These are phyloP conservation scores for Marmota flaviventris DNA, from an alignment of 2,113 vertebrate species.

Conservation along the genomic window DNA sequence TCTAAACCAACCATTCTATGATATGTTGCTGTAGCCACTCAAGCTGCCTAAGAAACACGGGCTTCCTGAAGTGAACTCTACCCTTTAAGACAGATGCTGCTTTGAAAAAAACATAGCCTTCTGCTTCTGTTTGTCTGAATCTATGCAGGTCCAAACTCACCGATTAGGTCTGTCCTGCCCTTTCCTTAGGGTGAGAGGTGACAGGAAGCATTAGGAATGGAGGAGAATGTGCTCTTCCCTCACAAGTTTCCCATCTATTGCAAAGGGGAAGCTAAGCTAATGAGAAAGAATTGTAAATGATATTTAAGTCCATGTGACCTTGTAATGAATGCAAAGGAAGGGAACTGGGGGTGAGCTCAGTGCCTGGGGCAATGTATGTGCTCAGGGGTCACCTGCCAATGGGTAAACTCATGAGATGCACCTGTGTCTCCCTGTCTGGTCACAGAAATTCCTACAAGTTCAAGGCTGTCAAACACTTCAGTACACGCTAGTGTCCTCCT, in stretches of 20 bases:
- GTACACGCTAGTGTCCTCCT: rapidly evolving
- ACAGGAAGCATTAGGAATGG: neutral
- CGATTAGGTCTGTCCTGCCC: neutral
- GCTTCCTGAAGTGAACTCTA: neutral
- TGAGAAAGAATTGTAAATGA: neutral
- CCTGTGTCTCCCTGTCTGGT: neutral
- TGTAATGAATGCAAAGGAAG: neutral
- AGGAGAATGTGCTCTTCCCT: neutral
- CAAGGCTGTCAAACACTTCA: neutral
- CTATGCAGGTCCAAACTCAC: neutral
- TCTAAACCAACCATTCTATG: neutral
- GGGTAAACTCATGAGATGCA: neutral
- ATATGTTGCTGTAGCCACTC: neutral
- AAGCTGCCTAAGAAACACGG: no score
- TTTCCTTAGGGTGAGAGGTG: neutral
- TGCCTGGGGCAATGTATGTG: rapidly evolving
- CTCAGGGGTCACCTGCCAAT: neutral
- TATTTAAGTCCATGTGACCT: neutral
- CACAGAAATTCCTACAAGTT: neutral
- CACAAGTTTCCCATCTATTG: neutral
- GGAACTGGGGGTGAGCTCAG: neutral
- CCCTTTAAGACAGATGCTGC: neutral
- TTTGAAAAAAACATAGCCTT: neutral
- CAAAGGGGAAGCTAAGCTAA: neutral
- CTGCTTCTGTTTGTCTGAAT: neutral